Base-by-base conservation (phyloP, 2,797 vertebrate species). In the Natrix natrix region DNA sequence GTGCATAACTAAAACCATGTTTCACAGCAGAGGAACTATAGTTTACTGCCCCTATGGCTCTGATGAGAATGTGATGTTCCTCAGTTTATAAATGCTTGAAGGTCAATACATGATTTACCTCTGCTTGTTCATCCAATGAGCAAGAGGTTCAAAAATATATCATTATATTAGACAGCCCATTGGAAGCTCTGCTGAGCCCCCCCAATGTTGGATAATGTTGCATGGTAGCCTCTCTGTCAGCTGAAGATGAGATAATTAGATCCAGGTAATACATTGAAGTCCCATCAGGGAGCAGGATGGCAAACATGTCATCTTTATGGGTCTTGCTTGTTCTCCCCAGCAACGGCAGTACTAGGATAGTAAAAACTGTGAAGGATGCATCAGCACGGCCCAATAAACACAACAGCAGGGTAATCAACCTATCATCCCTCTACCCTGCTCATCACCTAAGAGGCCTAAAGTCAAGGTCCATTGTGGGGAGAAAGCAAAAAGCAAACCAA, bases 81-180 rank as follows among this genome's bases (percentile, higher is more conserved):
- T 97, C 97, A 97, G 98, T 98, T 98, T 98, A 98, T 98, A 99
- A 99, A 98, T 98, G 98, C 98, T 99, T 98, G 98, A 97, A 98
- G 99, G 99, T 99, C 98, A 99, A 98, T 98, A 98, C 97, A 98
- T 99, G 98, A 99, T 99, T 99, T 99, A 98, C 98, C 98, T 98
- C 97, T 97, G 97, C 98, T 97, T 98, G 98, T 98, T 98, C 98
- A 97, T 98, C 97, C 98, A 98, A 98, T 98, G 98, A 98, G 98
- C 98, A 97, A 95, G 96, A 98, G 98, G 98, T 98, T 98, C 98
- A 97, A 98, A 98, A 98, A 98, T 98, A 98, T 97, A 99, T 98
- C 98, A 98, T 97, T 96, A 96, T 97, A 96, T 97, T 98, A 98
- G 97, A 98, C 97, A 98, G 98, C 97, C 96, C 96, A 97, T 97